Evolutionary conservation across 2,888 invertebrate genomes (phyloP).

Genomic region (Polylopha cassiicola): DNA sequence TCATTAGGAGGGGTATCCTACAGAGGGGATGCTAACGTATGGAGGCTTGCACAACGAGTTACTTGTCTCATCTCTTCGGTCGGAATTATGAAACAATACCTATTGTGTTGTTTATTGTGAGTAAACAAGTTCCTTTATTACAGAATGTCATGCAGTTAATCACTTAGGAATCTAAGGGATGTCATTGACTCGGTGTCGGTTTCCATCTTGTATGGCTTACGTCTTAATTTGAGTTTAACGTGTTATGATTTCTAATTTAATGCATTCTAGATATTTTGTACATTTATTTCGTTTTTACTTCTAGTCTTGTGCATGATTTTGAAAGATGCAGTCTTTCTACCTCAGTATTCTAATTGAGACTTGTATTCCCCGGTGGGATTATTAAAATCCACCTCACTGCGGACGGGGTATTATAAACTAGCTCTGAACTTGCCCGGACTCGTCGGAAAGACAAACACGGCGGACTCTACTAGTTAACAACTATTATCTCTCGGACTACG

Average conservation of each 20-base stretch:
- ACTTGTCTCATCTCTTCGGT: slow-evolving; percentile 26
- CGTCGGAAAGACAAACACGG: slow-evolving; percentile 62
- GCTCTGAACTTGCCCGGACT: slow-evolving; percentile 45
- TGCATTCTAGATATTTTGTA: too few relatives aligned
- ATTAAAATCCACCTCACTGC: slow-evolving; percentile 7
- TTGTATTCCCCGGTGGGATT: slow-evolving; percentile 2
- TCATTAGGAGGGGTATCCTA: slow-evolving; percentile 55
- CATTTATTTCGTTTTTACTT: too few relatives aligned
- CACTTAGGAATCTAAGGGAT: too few relatives aligned
- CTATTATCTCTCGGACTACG: slow-evolving; percentile 64
- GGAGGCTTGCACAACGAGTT: slow-evolving; percentile 33
- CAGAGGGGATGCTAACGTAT: slow-evolving; percentile 38
- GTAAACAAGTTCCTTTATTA: neutral
- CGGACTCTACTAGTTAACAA: slow-evolving; percentile 54
- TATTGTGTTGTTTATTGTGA: slow-evolving; percentile 2
- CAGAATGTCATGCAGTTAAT: too few relatives aligned
- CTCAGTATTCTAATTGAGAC: neutral
- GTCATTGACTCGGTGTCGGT: too few relatives aligned
- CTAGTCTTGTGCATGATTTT: too few relatives aligned
- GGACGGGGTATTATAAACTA: slow-evolving; percentile 53
- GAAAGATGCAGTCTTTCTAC: too few relatives aligned
- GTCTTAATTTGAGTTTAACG: too few relatives aligned
- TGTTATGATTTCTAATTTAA: too few relatives aligned
- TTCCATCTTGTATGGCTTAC: too few relatives aligned
- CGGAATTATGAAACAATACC: slow-evolving; percentile 22